Percentiles rank a stretch among this genome's conserved stretches.
Evolutionary conservation across 1,140 invertebrate genomes (phyloP).

Genomic region (Drosophila nigromelanica): DNA sequence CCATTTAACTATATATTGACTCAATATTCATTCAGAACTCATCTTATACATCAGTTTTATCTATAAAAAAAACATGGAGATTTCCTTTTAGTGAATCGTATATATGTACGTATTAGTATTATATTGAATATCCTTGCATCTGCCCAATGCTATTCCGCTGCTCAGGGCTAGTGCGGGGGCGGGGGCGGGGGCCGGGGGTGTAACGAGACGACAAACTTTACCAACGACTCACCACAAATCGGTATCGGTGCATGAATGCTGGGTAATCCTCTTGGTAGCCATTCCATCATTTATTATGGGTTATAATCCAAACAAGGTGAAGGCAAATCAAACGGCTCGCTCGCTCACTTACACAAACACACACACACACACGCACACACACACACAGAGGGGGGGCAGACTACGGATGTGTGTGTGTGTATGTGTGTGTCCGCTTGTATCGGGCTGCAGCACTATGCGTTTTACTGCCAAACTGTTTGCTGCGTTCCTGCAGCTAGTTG

Average conservation of each 20-base stretch:
- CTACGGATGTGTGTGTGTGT: slow-evolving; percentile 23
- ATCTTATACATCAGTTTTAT: neutral
- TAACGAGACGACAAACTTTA: slow-evolving; percentile 77
- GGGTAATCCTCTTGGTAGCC: slow-evolving; percentile 84
- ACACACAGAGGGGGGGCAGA: slow-evolving; percentile 5
- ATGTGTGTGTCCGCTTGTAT: slow-evolving; percentile 44
- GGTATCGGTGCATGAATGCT: slow-evolving; percentile 84
- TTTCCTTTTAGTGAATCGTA: too few species aligned
- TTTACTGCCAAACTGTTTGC: slow-evolving; percentile 40
- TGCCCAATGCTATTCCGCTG: neutral
- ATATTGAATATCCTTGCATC: slow-evolving; percentile 7
- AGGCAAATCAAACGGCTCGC: slow-evolving; percentile 38
- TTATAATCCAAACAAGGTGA: slow-evolving; percentile 76
- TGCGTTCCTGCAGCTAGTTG: slow-evolving; percentile 18
- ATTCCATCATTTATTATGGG: slow-evolving; percentile 84
- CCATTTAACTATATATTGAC: too few species aligned
- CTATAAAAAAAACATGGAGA: neutral
- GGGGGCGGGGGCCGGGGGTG: neutral
- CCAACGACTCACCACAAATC: slow-evolving; percentile 84
- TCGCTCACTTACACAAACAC: slow-evolving; percentile 35
- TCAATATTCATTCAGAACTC: neutral
- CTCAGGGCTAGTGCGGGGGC: neutral
- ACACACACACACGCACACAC: slow-evolving; percentile 17
- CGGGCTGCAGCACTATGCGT: slow-evolving; percentile 64
- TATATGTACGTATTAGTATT: neutral